Evolutionary conservation across 2,113 vertebrate genomes (phyloP).

Genomic region (Hippocampus comes): DNA sequence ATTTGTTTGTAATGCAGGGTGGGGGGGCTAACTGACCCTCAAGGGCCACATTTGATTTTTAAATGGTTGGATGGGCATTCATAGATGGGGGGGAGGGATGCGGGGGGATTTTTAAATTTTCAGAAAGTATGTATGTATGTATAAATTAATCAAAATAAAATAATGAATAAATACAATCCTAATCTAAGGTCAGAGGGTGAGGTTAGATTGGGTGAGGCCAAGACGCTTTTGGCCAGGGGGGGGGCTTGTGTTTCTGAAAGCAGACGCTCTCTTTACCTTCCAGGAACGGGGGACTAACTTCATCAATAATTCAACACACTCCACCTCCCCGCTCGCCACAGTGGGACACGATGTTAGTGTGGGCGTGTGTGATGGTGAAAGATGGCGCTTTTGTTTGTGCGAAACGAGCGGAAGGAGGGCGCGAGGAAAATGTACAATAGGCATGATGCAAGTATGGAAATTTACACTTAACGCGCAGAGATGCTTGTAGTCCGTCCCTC

Average conservation of each 20-base stretch:
- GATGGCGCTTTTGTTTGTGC: conserved; percentile 54
- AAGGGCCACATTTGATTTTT: not conserved
- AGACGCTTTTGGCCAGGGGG: conserved; percentile 48
- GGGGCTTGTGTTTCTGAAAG: conserved; percentile 76
- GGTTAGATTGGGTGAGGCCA: conserved; percentile 40
- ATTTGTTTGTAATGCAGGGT: not conserved
- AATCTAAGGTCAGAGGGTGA: conserved; percentile 22
- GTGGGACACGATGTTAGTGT: conserved; percentile 44
- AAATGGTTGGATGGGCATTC: not conserved
- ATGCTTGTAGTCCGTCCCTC: conserved; percentile 24
- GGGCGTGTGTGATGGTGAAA: conserved; percentile 39
- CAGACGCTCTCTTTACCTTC: conserved; percentile 67
- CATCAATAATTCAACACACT: conserved; percentile 77
- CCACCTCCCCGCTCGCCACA: conserved; percentile 59
- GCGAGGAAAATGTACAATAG: conserved; percentile 1
- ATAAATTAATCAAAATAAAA: not conserved
- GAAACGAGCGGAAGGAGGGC: conserved; percentile 31
- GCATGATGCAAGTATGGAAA: conserved; percentile 7
- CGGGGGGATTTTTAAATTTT: no score
- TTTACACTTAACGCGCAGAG: conserved; percentile 5
- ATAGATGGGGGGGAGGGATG: not conserved
- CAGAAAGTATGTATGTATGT: no score
- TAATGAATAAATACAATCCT: no score
- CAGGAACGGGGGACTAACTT: conserved; percentile 69
- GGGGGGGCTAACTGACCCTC: not conserved